phyloP scores from a whole-genome alignment of 2,113 vertebrate genomes.

The Madoqua kirkii region DNA sequence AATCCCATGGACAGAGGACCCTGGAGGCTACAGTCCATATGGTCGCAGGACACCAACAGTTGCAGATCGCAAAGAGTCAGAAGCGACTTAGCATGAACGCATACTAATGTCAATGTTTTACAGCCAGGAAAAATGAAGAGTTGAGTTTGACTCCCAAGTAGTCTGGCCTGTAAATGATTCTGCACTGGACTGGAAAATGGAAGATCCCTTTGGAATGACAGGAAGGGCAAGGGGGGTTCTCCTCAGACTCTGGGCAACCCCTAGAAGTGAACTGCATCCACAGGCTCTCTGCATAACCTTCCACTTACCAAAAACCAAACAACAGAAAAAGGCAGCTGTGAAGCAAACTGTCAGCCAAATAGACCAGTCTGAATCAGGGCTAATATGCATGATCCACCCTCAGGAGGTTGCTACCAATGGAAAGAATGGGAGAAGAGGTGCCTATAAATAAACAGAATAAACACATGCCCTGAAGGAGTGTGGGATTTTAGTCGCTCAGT shows the following conservation, averaged over 20 bases:
- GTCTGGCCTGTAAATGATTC: neutral
- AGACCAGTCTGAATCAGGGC: neutral
- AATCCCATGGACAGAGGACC: neutral
- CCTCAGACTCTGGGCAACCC: neutral
- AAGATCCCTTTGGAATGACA: neutral
- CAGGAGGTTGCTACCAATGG: neutral
- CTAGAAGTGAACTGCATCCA: neutral
- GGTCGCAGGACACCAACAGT: neutral
- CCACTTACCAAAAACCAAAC: neutral
- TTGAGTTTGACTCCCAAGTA: neutral
- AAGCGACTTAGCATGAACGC: neutral
- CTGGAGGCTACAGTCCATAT: neutral
- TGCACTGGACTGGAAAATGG: accelerated
- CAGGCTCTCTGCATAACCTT: neutral
- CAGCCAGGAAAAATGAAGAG: neutral
- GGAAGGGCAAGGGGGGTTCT: neutral
- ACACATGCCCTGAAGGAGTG: neutral
- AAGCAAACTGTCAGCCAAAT: neutral
- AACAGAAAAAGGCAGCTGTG: neutral
- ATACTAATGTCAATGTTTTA: neutral
- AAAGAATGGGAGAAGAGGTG: neutral
- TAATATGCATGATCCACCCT: neutral
- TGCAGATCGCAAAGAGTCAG: neutral
- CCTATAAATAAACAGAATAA: neutral
- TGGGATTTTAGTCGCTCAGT: neutral